phyloP scores from a whole-genome alignment of 2,797 vertebrate species.

The Xenentodon cancila region DNA sequence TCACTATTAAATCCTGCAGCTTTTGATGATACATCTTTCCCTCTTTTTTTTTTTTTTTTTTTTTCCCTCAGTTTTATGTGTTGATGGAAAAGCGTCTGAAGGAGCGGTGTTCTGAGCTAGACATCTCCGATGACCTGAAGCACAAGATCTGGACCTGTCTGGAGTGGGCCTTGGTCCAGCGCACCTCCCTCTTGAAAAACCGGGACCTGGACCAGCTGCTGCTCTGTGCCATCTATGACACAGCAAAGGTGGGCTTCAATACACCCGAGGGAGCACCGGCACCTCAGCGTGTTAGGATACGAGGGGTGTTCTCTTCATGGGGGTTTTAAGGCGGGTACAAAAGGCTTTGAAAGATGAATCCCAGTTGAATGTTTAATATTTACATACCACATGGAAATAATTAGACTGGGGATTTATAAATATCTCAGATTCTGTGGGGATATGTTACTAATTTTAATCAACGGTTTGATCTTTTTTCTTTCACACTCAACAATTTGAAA shows the following conservation, averaged over 20 bases:
- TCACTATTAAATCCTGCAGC: not conserved
- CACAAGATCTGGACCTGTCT: constrained; percentile 93
- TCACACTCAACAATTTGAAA: no score
- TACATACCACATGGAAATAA: no score
- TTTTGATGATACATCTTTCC: not conserved
- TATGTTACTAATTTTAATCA: no score
- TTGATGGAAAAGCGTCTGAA: constrained; percentile 84
- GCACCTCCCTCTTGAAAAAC: constrained; percentile 85
- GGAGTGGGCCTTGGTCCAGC: constrained; percentile 87
- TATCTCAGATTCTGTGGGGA: no score
- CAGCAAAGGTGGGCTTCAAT: constrained; percentile 77
- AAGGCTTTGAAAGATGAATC: no score
- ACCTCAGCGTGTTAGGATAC: no score
- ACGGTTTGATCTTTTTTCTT: no score
- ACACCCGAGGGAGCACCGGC: no score
- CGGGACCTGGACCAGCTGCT: constrained; percentile 89
- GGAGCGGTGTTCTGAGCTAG: constrained; percentile 82
- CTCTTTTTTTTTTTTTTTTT: not conserved
- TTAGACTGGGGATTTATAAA: no score
- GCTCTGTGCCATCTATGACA: constrained; percentile 89
- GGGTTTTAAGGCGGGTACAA: no score
- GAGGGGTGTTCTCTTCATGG: no score
- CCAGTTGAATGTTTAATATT: no score
- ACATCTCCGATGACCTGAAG: constrained; percentile 83
- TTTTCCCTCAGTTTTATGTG: constrained; percentile 83